A percentile compares a stretch with the other conserved stretches of the same genome.
phyloP scores from a whole-genome alignment of 2,888 invertebrate genomes.

The Watsonalla cultraria region DNA sequence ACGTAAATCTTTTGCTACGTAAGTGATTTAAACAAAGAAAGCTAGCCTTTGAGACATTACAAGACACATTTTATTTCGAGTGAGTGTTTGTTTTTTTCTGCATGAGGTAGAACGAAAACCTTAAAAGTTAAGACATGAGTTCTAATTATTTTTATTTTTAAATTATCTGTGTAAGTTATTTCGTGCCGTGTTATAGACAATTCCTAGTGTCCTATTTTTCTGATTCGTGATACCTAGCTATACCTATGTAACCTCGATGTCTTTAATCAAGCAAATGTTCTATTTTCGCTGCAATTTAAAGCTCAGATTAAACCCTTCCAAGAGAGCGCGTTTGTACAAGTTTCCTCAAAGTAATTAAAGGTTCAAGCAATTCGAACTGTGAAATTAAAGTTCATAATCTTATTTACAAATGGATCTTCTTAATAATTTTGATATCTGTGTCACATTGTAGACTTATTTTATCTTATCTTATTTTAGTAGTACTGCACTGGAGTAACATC shows the following conservation, averaged over 20 bases:
- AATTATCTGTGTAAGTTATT: too few relatives aligned
- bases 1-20: conserved; percentile 32
- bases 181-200: too few relatives aligned
- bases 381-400: conserved; percentile 59
- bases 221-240: conserved; percentile 2
- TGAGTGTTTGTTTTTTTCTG: too few relatives aligned
- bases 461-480: too few relatives aligned
- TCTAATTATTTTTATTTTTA: too few relatives aligned
- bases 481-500: too few relatives aligned
- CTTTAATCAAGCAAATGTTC: conserved; percentile 51
- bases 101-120: too few relatives aligned
- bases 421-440: conserved; percentile 1
- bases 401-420: conserved; percentile 45
- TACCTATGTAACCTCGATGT: conserved; percentile 10
- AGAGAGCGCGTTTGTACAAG: conserved; percentile 56
- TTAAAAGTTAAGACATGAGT: too few relatives aligned
- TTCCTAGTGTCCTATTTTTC: too few relatives aligned
- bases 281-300: conserved; percentile 48
- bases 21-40: conserved; percentile 6
- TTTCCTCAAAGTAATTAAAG: conserved; percentile 67
- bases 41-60: too few relatives aligned
- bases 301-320: conserved; percentile 50
- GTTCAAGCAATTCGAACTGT: conserved; percentile 59
- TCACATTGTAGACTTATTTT: too few relatives aligned
- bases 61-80: too few relatives aligned